phyloP scores from a whole-genome alignment of 2,797 vertebrate species.

The Eutrigla gurnardus region DNA sequence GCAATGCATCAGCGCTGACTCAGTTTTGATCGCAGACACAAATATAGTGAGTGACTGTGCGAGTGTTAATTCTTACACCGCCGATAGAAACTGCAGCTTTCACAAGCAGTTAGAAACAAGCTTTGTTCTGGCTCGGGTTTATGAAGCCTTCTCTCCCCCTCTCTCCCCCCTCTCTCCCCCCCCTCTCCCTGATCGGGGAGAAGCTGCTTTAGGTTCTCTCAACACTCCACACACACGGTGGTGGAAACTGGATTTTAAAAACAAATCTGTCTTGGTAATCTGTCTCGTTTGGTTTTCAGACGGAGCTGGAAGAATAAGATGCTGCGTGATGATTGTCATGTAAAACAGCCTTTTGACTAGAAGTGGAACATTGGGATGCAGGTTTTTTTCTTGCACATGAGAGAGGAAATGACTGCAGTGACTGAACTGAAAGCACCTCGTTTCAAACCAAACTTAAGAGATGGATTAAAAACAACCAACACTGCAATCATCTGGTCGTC shows the following conservation, averaged over 20 bases:
- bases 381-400: no score
- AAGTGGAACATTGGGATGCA: no score
- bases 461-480: no score
- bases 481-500: no score
- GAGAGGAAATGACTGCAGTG: no score
- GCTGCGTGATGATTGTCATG: constrained; percentile 21
- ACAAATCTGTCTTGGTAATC: constrained; percentile 67
- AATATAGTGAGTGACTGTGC: constrained; percentile 28
- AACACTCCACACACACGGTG: constrained; percentile 42
- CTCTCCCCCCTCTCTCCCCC: neutral
- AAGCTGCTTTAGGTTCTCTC: constrained; percentile 51
- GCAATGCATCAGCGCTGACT: constrained; percentile 33
- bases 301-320: constrained; percentile 30
- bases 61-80: constrained; percentile 16
- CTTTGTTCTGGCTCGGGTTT: constrained; percentile 18
- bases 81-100: constrained; percentile 26
- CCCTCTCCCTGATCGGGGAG: constrained; percentile 33
- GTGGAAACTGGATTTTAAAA: constrained; percentile 73
- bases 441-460: no score
- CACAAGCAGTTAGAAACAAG: constrained; percentile 12
- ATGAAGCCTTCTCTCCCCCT: constrained; percentile 10
- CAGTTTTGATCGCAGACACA: constrained; percentile 30
- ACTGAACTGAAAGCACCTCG: no score
- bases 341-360: constrained; percentile 19
- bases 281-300: constrained; percentile 62